Percentiles rank a stretch among this genome's conserved stretches.
These are phyloP conservation scores for Mythimna loreyi DNA, from an alignment of 2,888 invertebrate species.

Conservation along the genomic window DNA sequence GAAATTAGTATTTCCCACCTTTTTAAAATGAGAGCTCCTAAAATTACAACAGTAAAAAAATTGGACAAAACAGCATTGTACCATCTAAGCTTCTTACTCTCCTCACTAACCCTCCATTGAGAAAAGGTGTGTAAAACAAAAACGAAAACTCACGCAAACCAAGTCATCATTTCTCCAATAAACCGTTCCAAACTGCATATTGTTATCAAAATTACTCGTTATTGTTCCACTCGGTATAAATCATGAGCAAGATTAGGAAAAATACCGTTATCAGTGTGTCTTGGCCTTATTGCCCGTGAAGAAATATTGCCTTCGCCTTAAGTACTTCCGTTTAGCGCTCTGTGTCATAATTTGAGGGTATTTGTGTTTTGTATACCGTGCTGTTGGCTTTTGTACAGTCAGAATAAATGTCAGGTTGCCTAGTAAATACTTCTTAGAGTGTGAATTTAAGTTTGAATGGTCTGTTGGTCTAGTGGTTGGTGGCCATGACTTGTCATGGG, in stretches of 20 bases:
- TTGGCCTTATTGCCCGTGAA: slow-evolving; percentile 78
- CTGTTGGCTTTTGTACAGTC: slow-evolving; percentile 25
- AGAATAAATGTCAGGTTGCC: not conserved
- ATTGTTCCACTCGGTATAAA: slow-evolving; percentile 67
- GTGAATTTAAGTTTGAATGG: too few species aligned
- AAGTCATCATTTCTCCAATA: slow-evolving; percentile 38
- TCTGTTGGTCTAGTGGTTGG: too few species aligned
- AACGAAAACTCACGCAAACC: slow-evolving; percentile 15
- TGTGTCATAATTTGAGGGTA: slow-evolving; percentile 77
- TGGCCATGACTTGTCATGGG: too few species aligned
- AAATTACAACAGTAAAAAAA: too few species aligned
- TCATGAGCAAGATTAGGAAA: slow-evolving; percentile 66
- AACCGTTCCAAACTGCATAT: slow-evolving; percentile 50
- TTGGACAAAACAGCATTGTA: too few species aligned
- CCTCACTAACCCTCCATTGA: too few species aligned
- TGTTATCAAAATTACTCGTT: slow-evolving; percentile 68
- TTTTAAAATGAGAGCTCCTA: too few species aligned
- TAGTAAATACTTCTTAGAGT: not conserved
- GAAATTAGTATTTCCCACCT: too few species aligned
- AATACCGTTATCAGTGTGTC: slow-evolving; percentile 68
- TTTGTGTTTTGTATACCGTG: slow-evolving; percentile 63
- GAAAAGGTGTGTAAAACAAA: not conserved
- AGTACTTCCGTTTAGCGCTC: slow-evolving; percentile 72
- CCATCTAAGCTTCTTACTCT: too few species aligned
- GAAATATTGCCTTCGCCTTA: slow-evolving; percentile 74